phyloP scores from a whole-genome alignment of 2,113 vertebrate species.

The Catharus bicknelli region DNA sequence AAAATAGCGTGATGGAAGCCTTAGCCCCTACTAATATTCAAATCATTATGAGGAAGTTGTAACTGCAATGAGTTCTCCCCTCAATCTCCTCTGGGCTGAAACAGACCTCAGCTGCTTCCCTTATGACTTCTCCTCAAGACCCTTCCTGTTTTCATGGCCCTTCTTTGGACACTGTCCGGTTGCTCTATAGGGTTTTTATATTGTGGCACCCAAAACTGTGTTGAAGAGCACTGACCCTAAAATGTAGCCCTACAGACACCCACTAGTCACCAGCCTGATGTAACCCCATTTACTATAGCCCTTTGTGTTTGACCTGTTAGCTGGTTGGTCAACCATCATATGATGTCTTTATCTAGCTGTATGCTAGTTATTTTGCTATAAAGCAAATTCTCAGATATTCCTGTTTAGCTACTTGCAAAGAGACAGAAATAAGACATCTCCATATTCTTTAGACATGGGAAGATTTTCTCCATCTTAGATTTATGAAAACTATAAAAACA shows the following conservation, averaged over 20 bases:
- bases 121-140: rapidly evolving
- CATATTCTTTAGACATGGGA: not conserved
- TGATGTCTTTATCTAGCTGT: not conserved
- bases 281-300: not conserved
- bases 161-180: not conserved
- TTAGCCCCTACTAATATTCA: not conserved
- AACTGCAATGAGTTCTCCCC: not conserved
- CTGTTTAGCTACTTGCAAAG: not conserved
- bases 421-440: not conserved
- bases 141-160: not conserved
- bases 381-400: not conserved
- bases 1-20: not conserved
- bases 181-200: not conserved
- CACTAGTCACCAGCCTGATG: not conserved
- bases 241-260: not conserved
- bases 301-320: not conserved
- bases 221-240: not conserved
- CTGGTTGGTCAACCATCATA: not conserved
- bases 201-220: not conserved
- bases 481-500: not conserved
- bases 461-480: not conserved
- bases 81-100: not conserved
- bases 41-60: rapidly evolving
- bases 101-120: not conserved
- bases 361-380: not conserved